These are phyloP conservation scores for Drosophila phalerata DNA, from an alignment of 2,888 invertebrate genomes.

Conservation along the genomic window DNA sequence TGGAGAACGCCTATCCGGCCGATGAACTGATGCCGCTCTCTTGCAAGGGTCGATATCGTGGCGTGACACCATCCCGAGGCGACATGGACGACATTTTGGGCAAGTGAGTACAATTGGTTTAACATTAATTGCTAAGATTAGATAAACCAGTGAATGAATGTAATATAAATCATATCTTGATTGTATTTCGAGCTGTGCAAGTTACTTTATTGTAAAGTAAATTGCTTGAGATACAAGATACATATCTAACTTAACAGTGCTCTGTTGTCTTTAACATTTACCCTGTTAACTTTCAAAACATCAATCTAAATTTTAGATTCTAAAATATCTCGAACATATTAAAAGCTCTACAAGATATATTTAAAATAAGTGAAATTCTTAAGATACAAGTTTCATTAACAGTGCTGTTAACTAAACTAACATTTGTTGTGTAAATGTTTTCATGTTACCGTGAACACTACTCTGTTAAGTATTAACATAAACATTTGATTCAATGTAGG, in stretches of 20 bases:
- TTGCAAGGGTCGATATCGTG: conserved; percentile 96
- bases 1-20: conserved; percentile 99
- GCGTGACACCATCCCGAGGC: conserved; percentile 95
- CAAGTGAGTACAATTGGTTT: conserved; percentile 90
- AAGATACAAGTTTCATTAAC: too few species aligned
- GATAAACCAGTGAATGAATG: background rate
- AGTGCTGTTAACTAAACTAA: background rate
- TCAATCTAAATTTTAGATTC: too few species aligned
- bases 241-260: background rate
- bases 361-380: too few species aligned
- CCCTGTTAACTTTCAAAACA: too few species aligned
- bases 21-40: conserved; percentile 99
- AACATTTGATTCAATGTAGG: background rate
- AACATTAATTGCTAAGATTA: background rate
- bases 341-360: too few species aligned
- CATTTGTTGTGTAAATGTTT: background rate
- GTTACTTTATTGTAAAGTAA: background rate
- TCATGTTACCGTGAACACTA: background rate
- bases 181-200: background rate
- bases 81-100: conserved; percentile 98
- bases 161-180: background rate
- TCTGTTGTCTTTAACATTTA: background rate
- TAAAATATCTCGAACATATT: too few species aligned
- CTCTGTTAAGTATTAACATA: background rate
- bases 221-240: conserved; percentile 1